These are phyloP conservation scores for Chinchilla lanigera DNA, from an alignment of 2,113 vertebrate genomes.

Conservation along the genomic window DNA sequence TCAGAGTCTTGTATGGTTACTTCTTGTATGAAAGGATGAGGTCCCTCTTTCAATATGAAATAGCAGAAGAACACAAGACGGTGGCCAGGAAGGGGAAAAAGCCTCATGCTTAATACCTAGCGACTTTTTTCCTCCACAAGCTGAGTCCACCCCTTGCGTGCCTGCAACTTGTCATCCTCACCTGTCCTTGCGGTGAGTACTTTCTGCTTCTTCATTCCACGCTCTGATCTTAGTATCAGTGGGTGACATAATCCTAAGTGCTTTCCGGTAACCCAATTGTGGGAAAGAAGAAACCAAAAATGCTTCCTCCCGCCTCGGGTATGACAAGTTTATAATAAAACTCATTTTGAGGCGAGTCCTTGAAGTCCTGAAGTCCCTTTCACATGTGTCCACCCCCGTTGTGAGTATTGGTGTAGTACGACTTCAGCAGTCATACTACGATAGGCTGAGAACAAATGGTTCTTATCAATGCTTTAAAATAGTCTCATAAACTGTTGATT, in stretches of 20 bases:
- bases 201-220: neutral
- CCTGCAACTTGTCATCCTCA: neutral
- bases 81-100: neutral
- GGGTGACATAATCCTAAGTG: neutral
- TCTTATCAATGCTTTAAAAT: neutral
- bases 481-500: neutral
- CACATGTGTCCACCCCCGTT: neutral
- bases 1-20: conserved; percentile 35
- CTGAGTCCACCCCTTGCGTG: neutral
- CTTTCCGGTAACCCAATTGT: neutral
- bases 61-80: neutral
- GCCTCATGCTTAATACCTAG: neutral
- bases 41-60: neutral
- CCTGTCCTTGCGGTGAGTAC: neutral
- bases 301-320: neutral
- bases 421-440: neutral
- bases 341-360: neutral
- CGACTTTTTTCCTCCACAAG: neutral
- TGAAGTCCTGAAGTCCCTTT: neutral
- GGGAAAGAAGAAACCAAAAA: neutral
- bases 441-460: neutral
- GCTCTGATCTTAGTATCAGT: neutral
- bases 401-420: neutral
- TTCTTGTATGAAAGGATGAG: neutral
- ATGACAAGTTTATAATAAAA: neutral